Base-by-base conservation (phyloP, 2,797 vertebrate species). In the Pangasius djambal region DNA sequence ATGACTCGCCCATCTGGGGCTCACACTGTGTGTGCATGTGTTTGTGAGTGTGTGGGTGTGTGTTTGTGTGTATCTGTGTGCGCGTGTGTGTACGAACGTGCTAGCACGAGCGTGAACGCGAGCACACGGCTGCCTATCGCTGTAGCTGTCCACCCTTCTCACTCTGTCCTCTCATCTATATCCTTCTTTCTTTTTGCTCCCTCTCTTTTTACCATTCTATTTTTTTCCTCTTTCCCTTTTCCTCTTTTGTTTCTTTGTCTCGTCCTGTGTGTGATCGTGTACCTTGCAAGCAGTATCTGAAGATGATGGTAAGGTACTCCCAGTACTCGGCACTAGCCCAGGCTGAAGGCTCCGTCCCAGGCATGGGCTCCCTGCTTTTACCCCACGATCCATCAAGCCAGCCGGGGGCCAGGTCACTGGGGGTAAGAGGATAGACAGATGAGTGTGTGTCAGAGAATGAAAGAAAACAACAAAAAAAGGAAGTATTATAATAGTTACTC, bases 1-100 rank as follows among this genome's bases (percentile, higher is more conserved):
- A 96, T 96, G 97, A 97, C 96, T 97, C 96, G 97, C 97, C 96
- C 96, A 97, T 94, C 94, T 93, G 92, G 93, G 95, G 93, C 92
- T 94, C 89, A 91, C 92, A 94, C 91, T 93, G 93, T 93, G 93
- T 92, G 89, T 92, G 94, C 87, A 90, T 92, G 92, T 93, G 93
- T 92, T 91, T 92, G 83, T 93, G 89, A 50, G 85, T 88, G 86
- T 87, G 96, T 95, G 96, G 94, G 96, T 95, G 96, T 94, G 94
- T 31, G 70, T 92, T 91, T 96, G 96, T 96, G 95, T 91, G 69
- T 86, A 34, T 65, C 57, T 84, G 87, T 69, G 78, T 89, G 81
- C 34, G 57, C 20, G 44, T 89, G 86, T 85, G 93, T 92, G 93
- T 93, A 92, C 90, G 93, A 92, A 92, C 92, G 92, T 93, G 94